These are phyloP conservation scores for Pleuronectes platessa DNA, from an alignment of 2,113 vertebrate species.

Conservation along the genomic window DNA sequence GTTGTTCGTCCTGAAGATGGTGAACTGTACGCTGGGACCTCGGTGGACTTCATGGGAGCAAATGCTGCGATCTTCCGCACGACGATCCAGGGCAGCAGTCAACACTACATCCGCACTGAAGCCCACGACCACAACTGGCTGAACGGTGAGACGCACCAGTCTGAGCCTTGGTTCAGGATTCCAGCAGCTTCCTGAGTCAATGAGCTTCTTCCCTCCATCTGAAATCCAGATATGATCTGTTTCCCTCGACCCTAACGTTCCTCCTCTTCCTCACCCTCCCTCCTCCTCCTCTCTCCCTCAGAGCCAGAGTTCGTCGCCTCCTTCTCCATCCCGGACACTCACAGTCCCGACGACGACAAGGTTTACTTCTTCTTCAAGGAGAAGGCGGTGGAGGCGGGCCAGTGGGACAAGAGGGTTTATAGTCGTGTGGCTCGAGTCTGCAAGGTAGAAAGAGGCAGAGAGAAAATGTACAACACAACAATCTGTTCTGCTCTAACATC, in stretches of 20 bases:
- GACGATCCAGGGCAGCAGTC: conserved; percentile 72
- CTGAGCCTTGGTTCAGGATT: no score
- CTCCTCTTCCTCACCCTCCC: background rate
- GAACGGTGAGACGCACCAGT: conserved; percentile 75
- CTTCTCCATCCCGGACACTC: conserved; percentile 86
- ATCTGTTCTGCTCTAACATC: background rate
- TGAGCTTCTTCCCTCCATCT: no score
- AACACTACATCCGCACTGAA: conserved; percentile 87
- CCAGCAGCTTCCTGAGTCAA: no score
- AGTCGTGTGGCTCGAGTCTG: conserved; percentile 89
- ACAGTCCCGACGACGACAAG: conserved; percentile 87
- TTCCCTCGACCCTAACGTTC: background rate
- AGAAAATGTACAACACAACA: background rate
- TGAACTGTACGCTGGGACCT: conserved; percentile 86
- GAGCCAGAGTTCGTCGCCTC: conserved; percentile 85
- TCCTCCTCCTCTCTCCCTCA: conserved; percentile 40
- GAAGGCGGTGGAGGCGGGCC: conserved; percentile 82
- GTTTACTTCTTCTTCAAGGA: conserved; percentile 91
- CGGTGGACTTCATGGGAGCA: conserved; percentile 89
- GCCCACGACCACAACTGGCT: conserved; percentile 90
- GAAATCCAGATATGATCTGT: no score
- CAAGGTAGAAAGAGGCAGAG: conserved; percentile 78
- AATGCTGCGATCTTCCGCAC: conserved; percentile 87
- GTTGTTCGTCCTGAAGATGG: conserved; percentile 71
- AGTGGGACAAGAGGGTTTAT: conserved; percentile 85